Base-by-base conservation (phyloP, 2,888 invertebrate species). In the Mesorhabditis spiculigera region DNA sequence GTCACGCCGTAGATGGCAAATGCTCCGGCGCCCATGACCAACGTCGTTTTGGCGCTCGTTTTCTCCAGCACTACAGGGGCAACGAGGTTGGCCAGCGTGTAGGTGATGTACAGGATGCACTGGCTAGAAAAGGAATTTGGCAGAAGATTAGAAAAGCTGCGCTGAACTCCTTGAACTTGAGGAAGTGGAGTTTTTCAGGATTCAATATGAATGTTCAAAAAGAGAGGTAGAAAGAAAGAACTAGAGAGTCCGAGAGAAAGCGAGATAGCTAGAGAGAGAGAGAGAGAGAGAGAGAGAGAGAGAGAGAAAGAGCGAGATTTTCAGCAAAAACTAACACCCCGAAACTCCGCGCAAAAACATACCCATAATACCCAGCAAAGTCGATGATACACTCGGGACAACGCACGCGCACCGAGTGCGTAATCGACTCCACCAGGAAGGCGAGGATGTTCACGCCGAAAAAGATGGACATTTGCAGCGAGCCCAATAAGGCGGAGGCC, bases 281-380 rank as follows among this genome's bases (percentile, higher is more conserved):
- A 28, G 28, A 28, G 28, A 28, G 28, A 28, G 28, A 28, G 28
- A 28, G 28, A 28, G 28, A 28, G 28, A 28, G 28, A 28, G 28
- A 28, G 28, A 28, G 28, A 28, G 28, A 28, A 3, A 28, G 28
- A 28, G 28, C 1, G 28, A 28, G 28, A 28, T 28, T 28, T 28
- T 28, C 28, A 28, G 28, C 28, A 28, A 28, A 28, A 28, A 28
- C 28, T 28, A 28, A 28, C 28, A 1, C 28, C 28, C 28, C 28
- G 28, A 28, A 28, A 28, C 28, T 28, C 28, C 28, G 1, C 28
- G 28, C 28, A 28, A 28, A 28, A n/a, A 50, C 58, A 50, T 13
- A 50, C 58, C 58, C 58, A 50, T 50, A 50, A 50, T 50, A 50
- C n/a, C 58, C 58, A 50, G 58, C 58, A 50, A 50, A 50, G n/a